Base-by-base conservation (phyloP, 1,140 invertebrate genomes). In the Brachionus koreanus region DNA sequence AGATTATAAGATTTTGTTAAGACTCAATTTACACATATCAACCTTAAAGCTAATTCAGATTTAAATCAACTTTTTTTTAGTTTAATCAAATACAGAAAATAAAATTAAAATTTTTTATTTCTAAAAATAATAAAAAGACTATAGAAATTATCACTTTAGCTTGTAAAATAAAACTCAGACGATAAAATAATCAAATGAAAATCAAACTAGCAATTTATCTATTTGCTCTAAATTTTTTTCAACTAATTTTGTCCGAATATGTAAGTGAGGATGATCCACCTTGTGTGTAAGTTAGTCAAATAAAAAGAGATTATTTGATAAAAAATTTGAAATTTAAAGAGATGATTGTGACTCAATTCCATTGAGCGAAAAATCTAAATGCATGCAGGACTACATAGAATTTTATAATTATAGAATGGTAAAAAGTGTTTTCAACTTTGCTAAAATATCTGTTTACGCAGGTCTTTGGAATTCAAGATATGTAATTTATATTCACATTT, bases 221-320 rank as follows among this genome's bases (percentile, higher is more conserved):
- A 12, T 67, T 67, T 67, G 37, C 19, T 46, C 1, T 74, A 2
- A n/a, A 49, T 46, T 29, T 39, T 46, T 6, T 39, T 3, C 25
- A 67, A n/a, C 5, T 23, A 39, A 12, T 29, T n/a, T 74, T n/a
- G 3, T 10, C 25, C 25, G 69, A 74, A 46, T 74, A 74, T 74
- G 69, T 74, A 46, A 74, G 69, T n/a, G 69, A 74, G 23, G 69
- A 74, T 13, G 69, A 74, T 25, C 69, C 69, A 25, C 69, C 69
- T 46, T 74, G 69, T 39, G 9, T 42, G 69, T 74, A 74, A 46
- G 42, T 43, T 43, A 39, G 19, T 6, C 19, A 25, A 25, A 25
- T 13, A 13, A 67, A 67, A 10, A 67, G 5, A 25, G 3, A 37
- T 35, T 67, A 5, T 33, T 25, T 33, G 12, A 12, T n/a, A 39